Conservation (phyloP, 2,113 vertebrate genomes). For the Plecotus auritus region DNA sequence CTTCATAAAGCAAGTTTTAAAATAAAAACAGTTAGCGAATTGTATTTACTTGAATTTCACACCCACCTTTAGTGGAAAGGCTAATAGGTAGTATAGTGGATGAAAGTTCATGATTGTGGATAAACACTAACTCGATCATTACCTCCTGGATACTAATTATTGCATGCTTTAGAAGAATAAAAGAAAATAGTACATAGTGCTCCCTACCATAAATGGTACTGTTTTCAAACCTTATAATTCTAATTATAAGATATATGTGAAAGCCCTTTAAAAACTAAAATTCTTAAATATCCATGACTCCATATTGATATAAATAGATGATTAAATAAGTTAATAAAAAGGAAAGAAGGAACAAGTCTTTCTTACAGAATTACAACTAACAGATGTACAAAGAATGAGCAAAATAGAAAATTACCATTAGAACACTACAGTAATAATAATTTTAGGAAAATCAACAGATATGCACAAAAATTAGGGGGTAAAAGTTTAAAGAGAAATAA, state of each 20-base stretch:
- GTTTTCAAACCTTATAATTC: not conserved
- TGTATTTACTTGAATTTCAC: not conserved
- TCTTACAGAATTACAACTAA: not conserved
- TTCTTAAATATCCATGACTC: not conserved
- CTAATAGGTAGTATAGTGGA: not conserved
- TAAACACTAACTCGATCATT: not conserved
- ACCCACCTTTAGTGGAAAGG: not conserved
- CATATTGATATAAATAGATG: not conserved
- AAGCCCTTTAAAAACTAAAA: not conserved
- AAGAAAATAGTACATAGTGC: not conserved
- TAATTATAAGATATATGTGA: not conserved
- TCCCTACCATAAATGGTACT: not conserved
- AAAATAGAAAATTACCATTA: not conserved
- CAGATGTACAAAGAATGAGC: not conserved
- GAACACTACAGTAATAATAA: not conserved
- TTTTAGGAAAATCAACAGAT: not conserved
- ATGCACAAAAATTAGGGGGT: not conserved
- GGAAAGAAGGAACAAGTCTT: not conserved
- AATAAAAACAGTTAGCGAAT: not conserved
- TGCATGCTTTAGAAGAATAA: not conserved
- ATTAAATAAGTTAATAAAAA: not conserved
- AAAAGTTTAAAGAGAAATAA: not conserved
- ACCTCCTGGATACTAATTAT: not conserved
- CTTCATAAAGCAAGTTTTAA: not conserved
- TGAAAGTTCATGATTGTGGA: not conserved